These are phyloP conservation scores for Corapipo altera DNA, from an alignment of 2,113 vertebrate species.

Conservation along the genomic window DNA sequence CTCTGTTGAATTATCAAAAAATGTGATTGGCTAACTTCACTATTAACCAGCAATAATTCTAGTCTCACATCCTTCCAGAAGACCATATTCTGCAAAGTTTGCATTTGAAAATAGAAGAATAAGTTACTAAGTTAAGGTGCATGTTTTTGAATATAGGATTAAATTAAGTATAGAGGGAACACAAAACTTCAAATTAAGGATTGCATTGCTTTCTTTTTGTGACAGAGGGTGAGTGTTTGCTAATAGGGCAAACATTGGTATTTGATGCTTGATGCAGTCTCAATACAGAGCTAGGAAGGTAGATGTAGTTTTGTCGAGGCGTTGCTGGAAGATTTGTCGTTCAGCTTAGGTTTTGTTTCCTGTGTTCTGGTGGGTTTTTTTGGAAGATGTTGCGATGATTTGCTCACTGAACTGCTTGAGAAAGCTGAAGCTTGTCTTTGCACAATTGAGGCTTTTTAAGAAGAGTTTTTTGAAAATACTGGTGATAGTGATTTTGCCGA, in stretches of 20 bases:
- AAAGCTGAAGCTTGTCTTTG: neutral
- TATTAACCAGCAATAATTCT: neutral
- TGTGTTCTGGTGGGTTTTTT: neutral
- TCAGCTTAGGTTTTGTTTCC: neutral
- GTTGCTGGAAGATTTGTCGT: neutral
- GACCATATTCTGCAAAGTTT: neutral
- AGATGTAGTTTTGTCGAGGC: neutral
- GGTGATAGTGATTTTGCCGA: neutral
- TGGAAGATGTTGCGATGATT: neutral
- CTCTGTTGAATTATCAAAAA: neutral
- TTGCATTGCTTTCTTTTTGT: neutral
- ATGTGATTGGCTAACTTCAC: neutral
- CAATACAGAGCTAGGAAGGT: neutral
- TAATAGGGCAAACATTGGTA: neutral
- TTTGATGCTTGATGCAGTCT: neutral
- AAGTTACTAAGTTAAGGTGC: neutral
- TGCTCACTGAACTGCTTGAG: neutral
- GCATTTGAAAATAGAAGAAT: neutral
- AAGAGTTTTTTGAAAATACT: neutral
- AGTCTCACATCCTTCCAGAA: neutral
- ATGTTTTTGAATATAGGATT: neutral
- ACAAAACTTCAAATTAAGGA: neutral
- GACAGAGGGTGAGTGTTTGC: neutral
- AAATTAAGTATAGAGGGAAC: neutral
- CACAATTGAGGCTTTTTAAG: neutral